Evolutionary conservation across 1,140 invertebrate species (phyloP).

Genomic region (Pteromalus puparum): DNA sequence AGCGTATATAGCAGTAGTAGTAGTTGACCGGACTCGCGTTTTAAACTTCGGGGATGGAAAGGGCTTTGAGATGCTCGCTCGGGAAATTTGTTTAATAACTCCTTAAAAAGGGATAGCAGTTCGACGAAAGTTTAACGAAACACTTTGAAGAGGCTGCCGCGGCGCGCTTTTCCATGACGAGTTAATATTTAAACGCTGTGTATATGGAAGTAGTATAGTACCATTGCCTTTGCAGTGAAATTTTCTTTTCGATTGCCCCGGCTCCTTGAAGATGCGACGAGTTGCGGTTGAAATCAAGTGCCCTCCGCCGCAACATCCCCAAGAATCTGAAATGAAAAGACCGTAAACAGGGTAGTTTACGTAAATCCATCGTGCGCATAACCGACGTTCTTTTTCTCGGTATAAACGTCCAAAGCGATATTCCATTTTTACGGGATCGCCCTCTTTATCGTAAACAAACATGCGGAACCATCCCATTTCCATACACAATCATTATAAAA

Average conservation of each 20-base stretch:
- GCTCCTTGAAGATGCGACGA: no score
- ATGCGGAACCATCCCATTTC: background rate
- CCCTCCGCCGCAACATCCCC: no score
- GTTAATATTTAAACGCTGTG: background rate
- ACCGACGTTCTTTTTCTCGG: no score
- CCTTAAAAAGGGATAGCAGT: background rate
- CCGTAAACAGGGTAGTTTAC: no score
- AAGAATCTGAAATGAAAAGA: no score
- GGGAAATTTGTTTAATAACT: background rate
- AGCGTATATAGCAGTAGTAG: background rate
- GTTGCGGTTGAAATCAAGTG: no score
- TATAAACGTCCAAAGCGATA: background rate
- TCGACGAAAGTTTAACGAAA: background rate
- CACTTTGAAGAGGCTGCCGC: no score
- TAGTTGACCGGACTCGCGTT: background rate
- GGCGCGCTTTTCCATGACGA: background rate
- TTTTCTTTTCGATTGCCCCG: no score
- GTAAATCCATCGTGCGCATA: no score
- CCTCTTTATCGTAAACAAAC: background rate
- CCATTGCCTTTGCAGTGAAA: no score
- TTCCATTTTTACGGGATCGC: background rate
- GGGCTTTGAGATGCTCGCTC: background rate
- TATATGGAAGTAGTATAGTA: no score
- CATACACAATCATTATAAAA: constrained; percentile 16
- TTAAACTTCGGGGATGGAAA: background rate